A percentile compares a stretch with the other conserved stretches of the same genome.
Evolutionary conservation across 2,888 invertebrate genomes (phyloP).

Genomic region (Salticus scenicus): DNA sequence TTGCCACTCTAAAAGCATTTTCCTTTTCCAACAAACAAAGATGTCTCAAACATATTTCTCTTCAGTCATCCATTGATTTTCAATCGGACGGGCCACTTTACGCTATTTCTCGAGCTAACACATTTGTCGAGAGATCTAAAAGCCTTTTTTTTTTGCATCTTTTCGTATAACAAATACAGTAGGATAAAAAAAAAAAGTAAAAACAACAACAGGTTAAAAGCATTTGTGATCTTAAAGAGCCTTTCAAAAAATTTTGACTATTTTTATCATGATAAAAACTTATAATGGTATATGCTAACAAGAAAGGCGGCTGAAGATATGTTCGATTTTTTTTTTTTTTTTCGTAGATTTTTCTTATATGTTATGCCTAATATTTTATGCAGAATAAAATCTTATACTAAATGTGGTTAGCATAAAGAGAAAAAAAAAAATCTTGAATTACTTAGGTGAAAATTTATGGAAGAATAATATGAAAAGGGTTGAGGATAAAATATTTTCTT

Average conservation of each 20-base stretch:
- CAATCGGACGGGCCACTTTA: slow-evolving; percentile 17
- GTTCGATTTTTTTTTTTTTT: no score
- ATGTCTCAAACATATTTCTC: slow-evolving; percentile 50
- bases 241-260: slow-evolving; percentile 33
- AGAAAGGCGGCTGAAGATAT: no score
- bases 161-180: slow-evolving; percentile 26
- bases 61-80: slow-evolving; percentile 38
- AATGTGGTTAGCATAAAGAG: not conserved
- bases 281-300: not conserved
- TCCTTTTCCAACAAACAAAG: slow-evolving; percentile 9
- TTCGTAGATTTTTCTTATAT: no score
- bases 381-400: no score
- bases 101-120: slow-evolving; percentile 1
- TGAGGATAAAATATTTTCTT: no score
- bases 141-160: slow-evolving; percentile 47
- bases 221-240: slow-evolving; percentile 34
- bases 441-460: no score
- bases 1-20: slow-evolving; percentile 50
- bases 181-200: no score
- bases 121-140: slow-evolving; percentile 17
- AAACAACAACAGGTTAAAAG: slow-evolving; percentile 62
- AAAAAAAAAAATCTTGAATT: not conserved
- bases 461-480: no score
- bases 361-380: not conserved
- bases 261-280: not conserved